Base-by-base conservation (phyloP, 2,113 vertebrate species). In the Chascanopsetta lugubris region DNA sequence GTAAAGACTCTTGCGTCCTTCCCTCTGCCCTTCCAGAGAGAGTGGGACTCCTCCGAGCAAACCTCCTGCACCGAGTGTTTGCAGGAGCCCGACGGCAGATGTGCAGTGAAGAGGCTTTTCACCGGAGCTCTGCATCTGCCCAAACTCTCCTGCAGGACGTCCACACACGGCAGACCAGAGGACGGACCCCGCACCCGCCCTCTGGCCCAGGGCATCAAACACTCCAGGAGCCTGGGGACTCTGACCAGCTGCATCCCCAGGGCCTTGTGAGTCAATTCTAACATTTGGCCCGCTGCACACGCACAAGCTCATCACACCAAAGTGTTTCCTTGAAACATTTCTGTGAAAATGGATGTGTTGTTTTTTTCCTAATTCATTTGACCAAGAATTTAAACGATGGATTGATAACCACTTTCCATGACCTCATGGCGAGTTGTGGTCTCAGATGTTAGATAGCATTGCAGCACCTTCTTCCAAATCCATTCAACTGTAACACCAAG, bases 101-200 rank as follows among this genome's bases (percentile, higher is more conserved):
- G 43, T n/a, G 77, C 87, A 8, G 86, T 94, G 47, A 86, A 85
- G 69, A 92, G 94, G 46, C 78, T 89, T 4, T 94, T 91, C 82
- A 94, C 93, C 0, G 95, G 95, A 13, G 88, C 81, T 8, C 92
- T 92, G 2, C 48, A 93, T 61, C 89, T 95, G 27, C 94, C 94
- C 0, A 85, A 86, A 0, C 70, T 94, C 30, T 91, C 85, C 0
- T 87, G 85, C 72, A 84, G 64, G 89, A 83, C 3, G 22, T 76
- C 15, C 1, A 1, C 2, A 4, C 69, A n/a, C 90, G 91, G 47
- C 36, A 20, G 15, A 32, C 42, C 13, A 1, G 29, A 78, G 8
- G 84, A 81, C 48, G 77, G 40, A 8, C 2, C 57, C 75, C 5
- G 21, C 27, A 75, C 45, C 56, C 76, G 5, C 15, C 18, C 34